Conservation (phyloP, 2,113 vertebrate genomes). For the Epinephelus fuscoguttatus region DNA sequence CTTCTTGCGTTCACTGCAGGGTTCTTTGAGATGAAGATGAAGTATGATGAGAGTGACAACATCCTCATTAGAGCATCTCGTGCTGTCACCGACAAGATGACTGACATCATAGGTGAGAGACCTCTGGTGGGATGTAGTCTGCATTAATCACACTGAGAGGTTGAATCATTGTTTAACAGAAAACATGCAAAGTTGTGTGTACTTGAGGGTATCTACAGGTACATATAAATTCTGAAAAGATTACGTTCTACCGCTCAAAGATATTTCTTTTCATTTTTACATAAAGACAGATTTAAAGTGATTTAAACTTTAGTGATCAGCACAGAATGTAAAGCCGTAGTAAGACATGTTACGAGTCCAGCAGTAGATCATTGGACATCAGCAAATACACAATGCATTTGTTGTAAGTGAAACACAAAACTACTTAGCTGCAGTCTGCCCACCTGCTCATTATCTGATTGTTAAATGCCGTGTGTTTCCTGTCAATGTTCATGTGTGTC, state of each 20-base stretch:
- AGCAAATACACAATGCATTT: not conserved
- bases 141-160: not conserved
- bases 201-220: not conserved
- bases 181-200: not conserved
- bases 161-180: not conserved
- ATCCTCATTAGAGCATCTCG: constrained; percentile 92
- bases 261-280: not conserved
- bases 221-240: not conserved
- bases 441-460: not conserved
- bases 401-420: not conserved
- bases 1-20: constrained; percentile 77
- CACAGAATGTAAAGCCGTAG: too few relatives aligned
- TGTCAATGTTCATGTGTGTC: not conserved
- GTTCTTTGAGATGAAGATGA: constrained; percentile 99
- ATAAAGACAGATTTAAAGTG: not conserved
- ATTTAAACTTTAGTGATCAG: not conserved
- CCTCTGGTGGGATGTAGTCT: not conserved
- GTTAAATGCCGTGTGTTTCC: not conserved
- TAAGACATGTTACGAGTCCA: not conserved
- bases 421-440: not conserved
- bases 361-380: not conserved
- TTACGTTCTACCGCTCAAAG: not conserved
- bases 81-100: constrained; percentile 94
- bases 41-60: constrained; percentile 96
- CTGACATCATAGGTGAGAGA: constrained; percentile 89